Conservation (phyloP, 1,140 invertebrate genomes). For the Drosophila varians region DNA sequence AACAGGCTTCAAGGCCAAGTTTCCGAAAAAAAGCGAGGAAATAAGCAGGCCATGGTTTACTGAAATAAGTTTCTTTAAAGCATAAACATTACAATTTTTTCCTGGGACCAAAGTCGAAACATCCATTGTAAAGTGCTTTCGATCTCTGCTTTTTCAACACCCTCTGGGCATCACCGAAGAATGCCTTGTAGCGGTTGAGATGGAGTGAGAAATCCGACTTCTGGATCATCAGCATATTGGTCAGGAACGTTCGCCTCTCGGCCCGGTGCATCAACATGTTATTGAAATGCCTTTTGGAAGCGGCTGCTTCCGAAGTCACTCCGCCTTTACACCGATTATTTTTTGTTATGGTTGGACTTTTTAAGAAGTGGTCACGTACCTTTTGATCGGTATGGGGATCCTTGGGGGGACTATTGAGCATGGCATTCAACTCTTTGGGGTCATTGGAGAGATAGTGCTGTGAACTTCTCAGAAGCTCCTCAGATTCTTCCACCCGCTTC, state of each 20-base stretch:
- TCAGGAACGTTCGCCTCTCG: slow-evolving; percentile 5
- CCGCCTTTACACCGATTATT: not conserved
- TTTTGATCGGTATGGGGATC: not conserved
- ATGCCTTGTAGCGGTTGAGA: slow-evolving; percentile 38
- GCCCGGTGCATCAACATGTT: not conserved
- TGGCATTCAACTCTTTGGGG: slow-evolving; percentile 4
- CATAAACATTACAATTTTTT: not conserved
- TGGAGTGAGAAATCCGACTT: slow-evolving; percentile 42
- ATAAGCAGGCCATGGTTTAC: not conserved
- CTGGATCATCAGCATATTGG: slow-evolving; percentile 30
- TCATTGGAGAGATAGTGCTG: slow-evolving; percentile 44
- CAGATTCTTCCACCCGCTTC: slow-evolving; percentile 20
- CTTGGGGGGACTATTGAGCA: not conserved
- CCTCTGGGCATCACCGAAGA: slow-evolving; percentile 9
- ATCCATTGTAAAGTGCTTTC: not conserved
- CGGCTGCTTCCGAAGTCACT: not conserved
- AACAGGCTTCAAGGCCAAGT: not conserved
- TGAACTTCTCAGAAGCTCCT: slow-evolving; percentile 8
- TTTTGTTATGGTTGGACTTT: not conserved
- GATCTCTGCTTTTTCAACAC: not conserved
- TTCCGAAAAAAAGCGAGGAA: not conserved
- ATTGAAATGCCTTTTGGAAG: not conserved
- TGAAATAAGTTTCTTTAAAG: not conserved
- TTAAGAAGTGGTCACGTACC: not conserved
- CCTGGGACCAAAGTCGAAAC: not conserved